Evolutionary conservation across 2,113 vertebrate species (phyloP).

Genomic region (Casuarius casuarius): DNA sequence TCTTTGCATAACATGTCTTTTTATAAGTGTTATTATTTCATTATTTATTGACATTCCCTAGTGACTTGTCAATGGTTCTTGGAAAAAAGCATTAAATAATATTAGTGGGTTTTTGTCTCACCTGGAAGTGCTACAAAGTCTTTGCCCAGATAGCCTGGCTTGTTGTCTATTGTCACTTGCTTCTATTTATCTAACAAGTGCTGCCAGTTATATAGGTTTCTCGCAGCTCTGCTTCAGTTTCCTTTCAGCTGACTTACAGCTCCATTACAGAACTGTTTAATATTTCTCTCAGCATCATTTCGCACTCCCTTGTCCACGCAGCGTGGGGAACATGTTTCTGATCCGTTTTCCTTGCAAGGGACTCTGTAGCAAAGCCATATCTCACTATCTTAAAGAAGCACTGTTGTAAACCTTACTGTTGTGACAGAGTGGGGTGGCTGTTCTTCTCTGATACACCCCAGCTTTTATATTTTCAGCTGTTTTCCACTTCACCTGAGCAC

Average conservation of each 20-base stretch:
- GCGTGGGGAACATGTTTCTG: conserved; percentile 12
- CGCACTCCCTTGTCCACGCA: conserved; percentile 7
- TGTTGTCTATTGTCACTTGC: conserved; percentile 16
- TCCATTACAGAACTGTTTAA: conserved; percentile 21
- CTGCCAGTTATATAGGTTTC: conserved; percentile 15
- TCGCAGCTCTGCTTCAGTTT: conserved; percentile 13
- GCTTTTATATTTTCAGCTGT: conserved; percentile 41
- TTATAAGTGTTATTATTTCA: background rate
- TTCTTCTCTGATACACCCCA: conserved; percentile 17
- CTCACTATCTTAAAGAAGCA: background rate
- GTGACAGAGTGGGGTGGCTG: conserved; percentile 8
- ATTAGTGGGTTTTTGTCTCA: background rate
- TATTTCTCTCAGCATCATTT: conserved; percentile 29
- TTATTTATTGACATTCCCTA: background rate
- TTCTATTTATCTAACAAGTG: conserved; percentile 43
- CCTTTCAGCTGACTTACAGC: conserved; percentile 33
- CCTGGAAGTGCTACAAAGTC: background rate
- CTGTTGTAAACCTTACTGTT: background rate
- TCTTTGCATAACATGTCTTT: background rate
- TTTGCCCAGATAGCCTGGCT: conserved; percentile 1
- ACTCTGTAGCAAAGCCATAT: background rate
- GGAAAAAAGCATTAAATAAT: background rate
- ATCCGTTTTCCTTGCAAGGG: conserved; percentile 29
- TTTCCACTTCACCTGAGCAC: conserved; percentile 42
- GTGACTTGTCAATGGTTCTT: background rate